Evolutionary conservation across 1,140 invertebrate species (phyloP).

Genomic region (Apis laboriosa): DNA sequence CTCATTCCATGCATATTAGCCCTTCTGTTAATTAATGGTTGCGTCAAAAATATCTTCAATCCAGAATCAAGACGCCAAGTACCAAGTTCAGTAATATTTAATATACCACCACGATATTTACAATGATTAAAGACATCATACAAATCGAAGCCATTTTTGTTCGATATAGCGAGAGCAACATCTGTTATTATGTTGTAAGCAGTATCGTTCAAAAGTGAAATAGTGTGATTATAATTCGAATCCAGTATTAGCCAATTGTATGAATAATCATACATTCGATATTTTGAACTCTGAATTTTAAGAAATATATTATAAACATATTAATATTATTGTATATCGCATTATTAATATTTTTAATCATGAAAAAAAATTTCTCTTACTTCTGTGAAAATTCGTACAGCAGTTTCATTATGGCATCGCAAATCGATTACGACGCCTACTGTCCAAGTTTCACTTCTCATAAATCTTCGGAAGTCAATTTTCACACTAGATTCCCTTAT

Average conservation of each 20-base stretch:
- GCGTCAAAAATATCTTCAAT: slow-evolving; percentile 56
- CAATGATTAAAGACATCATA: slow-evolving; percentile 70
- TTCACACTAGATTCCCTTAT: slow-evolving; percentile 40
- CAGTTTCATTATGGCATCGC: slow-evolving; percentile 55
- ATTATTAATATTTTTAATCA: not conserved
- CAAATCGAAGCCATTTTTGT: slow-evolving; percentile 45
- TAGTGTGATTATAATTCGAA: slow-evolving; percentile 50
- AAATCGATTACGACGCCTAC: slow-evolving; percentile 64
- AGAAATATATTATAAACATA: not conserved
- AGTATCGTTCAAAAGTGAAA: slow-evolving; percentile 60
- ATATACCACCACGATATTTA: slow-evolving; percentile 65
- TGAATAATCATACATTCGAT: slow-evolving; percentile 63
- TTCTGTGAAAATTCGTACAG: slow-evolving; percentile 55
- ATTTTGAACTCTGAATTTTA: slow-evolving; percentile 51
- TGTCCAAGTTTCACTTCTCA: slow-evolving; percentile 48
- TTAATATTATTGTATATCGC: not conserved
- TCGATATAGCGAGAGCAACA: slow-evolving; percentile 57
- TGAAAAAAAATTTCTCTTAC: slow-evolving; percentile 27
- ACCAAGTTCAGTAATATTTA: slow-evolving; percentile 67
- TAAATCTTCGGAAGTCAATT: slow-evolving; percentile 53
- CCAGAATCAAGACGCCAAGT: slow-evolving; percentile 54
- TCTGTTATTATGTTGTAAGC: slow-evolving; percentile 67
- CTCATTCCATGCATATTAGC: slow-evolving; percentile 67
- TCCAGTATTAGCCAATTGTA: slow-evolving; percentile 69
- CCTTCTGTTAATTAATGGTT: slow-evolving; percentile 62